These are phyloP conservation scores for Drosophila austrosaltans DNA, from an alignment of 2,888 invertebrate species.

Conservation along the genomic window DNA sequence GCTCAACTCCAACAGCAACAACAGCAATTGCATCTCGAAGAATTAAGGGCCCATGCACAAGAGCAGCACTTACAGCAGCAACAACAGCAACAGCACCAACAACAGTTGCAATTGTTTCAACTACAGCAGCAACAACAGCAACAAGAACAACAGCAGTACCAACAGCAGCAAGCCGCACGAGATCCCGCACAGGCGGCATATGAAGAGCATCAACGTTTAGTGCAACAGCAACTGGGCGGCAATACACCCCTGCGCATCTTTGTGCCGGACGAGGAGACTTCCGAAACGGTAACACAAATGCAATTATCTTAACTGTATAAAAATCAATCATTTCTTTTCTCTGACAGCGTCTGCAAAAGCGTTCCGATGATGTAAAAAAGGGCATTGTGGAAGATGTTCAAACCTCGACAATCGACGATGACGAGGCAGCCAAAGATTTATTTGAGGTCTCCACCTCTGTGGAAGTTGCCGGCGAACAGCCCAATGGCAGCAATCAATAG, in stretches of 20 bases:
- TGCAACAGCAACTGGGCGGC: conserved; percentile 79
- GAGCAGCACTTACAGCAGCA: conserved; percentile 67
- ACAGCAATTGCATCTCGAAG: conserved; percentile 57
- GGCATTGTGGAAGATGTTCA: conserved; percentile 60
- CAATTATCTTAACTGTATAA: background rate
- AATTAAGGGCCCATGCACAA: conserved; percentile 55
- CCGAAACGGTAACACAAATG: conserved; percentile 62
- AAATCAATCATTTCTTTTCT: background rate
- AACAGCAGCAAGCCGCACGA: conserved; percentile 58
- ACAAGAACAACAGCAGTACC: conserved; percentile 43
- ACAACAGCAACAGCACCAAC: conserved; percentile 49
- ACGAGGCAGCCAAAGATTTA: conserved; percentile 59
- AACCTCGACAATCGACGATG: conserved; percentile 28
- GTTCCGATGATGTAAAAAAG: conserved; percentile 77
- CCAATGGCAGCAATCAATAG: conserved; percentile 56
- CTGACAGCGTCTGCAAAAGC: conserved; percentile 74
- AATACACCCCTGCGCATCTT: conserved; percentile 84
- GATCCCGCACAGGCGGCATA: conserved; percentile 70
- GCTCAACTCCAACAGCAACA: conserved; percentile 65
- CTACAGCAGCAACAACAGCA: conserved; percentile 56
- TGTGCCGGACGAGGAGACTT: conserved; percentile 84
- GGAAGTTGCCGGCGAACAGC: conserved; percentile 75
- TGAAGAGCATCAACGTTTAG: conserved; percentile 80
- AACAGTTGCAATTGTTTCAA: conserved; percentile 50
- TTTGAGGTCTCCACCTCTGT: conserved; percentile 80